Evolutionary conservation across 2,888 invertebrate species (phyloP).

Genomic region (Drosophila fulvimacula): DNA sequence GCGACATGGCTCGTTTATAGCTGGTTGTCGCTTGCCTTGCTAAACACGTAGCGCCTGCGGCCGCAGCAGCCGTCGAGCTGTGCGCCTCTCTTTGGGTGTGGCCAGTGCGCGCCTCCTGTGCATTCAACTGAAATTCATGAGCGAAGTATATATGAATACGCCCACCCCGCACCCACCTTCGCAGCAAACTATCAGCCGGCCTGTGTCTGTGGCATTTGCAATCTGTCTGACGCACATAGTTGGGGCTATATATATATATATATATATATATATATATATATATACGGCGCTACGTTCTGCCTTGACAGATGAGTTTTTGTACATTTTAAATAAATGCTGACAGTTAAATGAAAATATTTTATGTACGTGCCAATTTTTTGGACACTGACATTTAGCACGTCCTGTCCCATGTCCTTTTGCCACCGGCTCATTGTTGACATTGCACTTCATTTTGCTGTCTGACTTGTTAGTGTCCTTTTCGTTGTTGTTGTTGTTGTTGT

Average conservation of each 20-base stretch:
- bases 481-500: conserved; percentile 17
- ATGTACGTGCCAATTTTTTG: conserved; percentile 64
- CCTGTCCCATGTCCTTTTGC: conserved; percentile 10
- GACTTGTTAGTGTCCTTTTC: conserved; percentile 1
- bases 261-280: too few relatives aligned
- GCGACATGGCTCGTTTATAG: conserved; percentile 13
- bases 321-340: conserved; percentile 73
- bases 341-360: conserved; percentile 77
- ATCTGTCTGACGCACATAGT: conserved; percentile 33
- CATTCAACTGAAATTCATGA: conserved; percentile 65
- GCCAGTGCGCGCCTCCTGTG: conserved; percentile 43
- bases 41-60: conserved; percentile 40
- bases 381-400: conserved; percentile 51
- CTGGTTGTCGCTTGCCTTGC: conserved; percentile 40
- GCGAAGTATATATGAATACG: conserved; percentile 32
- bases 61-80: background rate
- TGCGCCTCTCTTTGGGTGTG: conserved; percentile 44
- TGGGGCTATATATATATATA: background rate
- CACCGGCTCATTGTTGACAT: conserved; percentile 42
- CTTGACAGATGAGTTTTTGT: conserved; percentile 19
- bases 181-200: conserved; percentile 1
- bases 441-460: conserved; percentile 25
- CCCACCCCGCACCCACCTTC: background rate
- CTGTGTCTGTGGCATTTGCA: conserved; percentile 29
- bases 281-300: conserved; percentile 12